Conservation (phyloP, 2,888 invertebrate genomes). For the Pseudeuparius sepicola region DNA sequence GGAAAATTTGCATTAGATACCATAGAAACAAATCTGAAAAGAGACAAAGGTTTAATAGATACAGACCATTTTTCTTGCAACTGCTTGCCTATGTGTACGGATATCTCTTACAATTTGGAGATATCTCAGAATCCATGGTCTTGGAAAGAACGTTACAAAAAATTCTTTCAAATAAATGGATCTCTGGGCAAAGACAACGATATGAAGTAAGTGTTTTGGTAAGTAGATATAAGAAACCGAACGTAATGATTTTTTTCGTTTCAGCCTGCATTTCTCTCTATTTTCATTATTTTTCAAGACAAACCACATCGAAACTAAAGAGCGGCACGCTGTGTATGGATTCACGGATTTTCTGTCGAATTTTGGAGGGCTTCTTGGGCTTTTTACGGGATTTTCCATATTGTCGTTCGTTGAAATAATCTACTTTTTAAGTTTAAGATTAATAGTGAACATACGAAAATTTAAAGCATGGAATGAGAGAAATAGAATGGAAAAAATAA, state of each 20-base stretch:
- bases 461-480: constrained; percentile 32
- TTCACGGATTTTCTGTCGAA: constrained; percentile 30
- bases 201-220: no score
- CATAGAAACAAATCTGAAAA: no score
- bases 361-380: constrained; percentile 31
- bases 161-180: no score
- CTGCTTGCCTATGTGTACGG: constrained; percentile 53
- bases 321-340: constrained; percentile 31
- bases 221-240: no score
- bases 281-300: constrained; percentile 29
- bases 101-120: constrained; percentile 57
- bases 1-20: no score
- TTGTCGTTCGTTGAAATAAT: constrained; percentile 43
- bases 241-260: no score
- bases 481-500: no score
- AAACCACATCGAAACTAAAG: constrained; percentile 26
- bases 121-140: constrained; percentile 57
- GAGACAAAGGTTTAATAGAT: no score
- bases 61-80: no score
- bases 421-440: constrained; percentile 43
- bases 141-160: constrained; percentile 36
- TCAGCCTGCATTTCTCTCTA: no score
- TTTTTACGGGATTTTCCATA: constrained; percentile 37
- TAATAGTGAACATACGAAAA: constrained; percentile 33
- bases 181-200: no score